Base-by-base conservation (phyloP, 2,797 vertebrate genomes). In the Orestias chungarensis region DNA sequence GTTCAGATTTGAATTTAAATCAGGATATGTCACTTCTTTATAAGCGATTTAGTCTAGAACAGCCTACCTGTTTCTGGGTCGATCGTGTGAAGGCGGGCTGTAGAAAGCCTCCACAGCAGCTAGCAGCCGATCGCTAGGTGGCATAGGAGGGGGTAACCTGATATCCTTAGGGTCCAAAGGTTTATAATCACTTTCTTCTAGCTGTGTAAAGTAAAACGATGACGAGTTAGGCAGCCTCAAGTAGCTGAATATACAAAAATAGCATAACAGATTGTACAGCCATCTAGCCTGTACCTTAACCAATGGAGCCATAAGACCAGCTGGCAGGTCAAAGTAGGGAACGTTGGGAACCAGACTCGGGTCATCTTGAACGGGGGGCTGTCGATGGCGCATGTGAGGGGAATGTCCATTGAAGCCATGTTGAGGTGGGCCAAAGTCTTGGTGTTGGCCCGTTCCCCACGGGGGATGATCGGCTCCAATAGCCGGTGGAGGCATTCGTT, bases 61-160 rank as follows among this genome's bases (percentile, higher is more conserved):
- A 12, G 35, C 20, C 35, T 86, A 99, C 98, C 97, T 99, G 96
- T 99, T 99, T 52, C 98, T 93, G 14, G 98, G 98, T 79, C 98
- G 93, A 91, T 99, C 97, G 3, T 99, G 97, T 67, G 98, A 99
- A 0, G 98, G 97, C 1, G 97, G 98, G 71, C 98, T 99, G 88
- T 99, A 99, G 88, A 99, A 99, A 50, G 98, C 98, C 87, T 99
- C 97, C 46, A 99, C 98, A 0, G 98, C 98, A 17, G 97, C 98
- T 62, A 99, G 93, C n/a, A 99, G 92, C 43, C 98, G 94, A 71
- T 99, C 98, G 47, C 97, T 99, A 35, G 97, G 98, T 0, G 97
- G 98, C 98, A 99, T 99, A 11, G 98, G 98, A 54, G 98, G 98
- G 0, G 98, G 98, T 75, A 99, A 94, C 68, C 98, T 95, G 78